A percentile compares a stretch with the other conserved stretches of the same genome.
These are phyloP conservation scores for Eupeodes latifasciatus DNA, from an alignment of 2,888 invertebrate genomes.

Conservation along the genomic window DNA sequence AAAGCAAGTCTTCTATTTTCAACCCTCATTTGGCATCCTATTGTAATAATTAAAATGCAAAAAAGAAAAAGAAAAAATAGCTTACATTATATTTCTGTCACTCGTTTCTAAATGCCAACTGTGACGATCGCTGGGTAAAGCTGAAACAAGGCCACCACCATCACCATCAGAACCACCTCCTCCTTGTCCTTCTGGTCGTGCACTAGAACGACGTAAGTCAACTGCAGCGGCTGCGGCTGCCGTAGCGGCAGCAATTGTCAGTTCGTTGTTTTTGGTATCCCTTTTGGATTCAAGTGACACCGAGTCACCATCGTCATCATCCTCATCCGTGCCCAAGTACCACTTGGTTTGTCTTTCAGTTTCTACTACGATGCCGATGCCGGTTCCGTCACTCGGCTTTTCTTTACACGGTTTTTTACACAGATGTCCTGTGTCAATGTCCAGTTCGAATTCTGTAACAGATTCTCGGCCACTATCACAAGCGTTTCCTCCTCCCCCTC, in stretches of 20 bases:
- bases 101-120: constrained; percentile 76
- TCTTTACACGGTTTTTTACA: constrained; percentile 74
- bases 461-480: constrained; percentile 81
- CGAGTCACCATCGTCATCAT: constrained; percentile 61
- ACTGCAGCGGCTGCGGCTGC: constrained; percentile 27
- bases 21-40: constrained; percentile 37
- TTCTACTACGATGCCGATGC: constrained; percentile 41
- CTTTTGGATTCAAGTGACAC: constrained; percentile 41
- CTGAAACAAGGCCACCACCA: neutral
- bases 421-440: constrained; percentile 64
- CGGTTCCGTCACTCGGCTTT: constrained; percentile 54
- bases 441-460: constrained; percentile 79
- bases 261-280: constrained; percentile 59
- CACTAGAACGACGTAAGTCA: constrained; percentile 47
- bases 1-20: neutral
- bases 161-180: neutral
- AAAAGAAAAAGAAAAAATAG: constrained; percentile 9
- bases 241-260: constrained; percentile 53
- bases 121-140: constrained; percentile 61
- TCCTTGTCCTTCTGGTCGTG: constrained; percentile 17
- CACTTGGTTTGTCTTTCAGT: constrained; percentile 80
- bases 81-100: constrained; percentile 74
- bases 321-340: constrained; percentile 79
- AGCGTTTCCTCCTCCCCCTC: constrained; percentile 37
- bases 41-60: constrained; percentile 37